Evolutionary conservation across 2,797 vertebrate genomes (phyloP).

Genomic region (Micropoecilia bifurca): DNA sequence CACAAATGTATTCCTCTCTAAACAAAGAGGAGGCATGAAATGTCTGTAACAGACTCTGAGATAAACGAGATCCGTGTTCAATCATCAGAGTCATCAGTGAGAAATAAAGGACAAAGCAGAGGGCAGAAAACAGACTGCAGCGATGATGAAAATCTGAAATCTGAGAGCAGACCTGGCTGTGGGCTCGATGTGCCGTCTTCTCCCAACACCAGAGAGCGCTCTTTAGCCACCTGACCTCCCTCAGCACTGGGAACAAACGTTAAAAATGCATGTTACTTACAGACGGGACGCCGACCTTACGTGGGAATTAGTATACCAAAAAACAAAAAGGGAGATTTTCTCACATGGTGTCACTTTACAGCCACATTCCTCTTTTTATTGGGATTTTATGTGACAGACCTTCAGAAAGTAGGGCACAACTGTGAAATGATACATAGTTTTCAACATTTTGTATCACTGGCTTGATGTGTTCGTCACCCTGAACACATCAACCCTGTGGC

Average conservation of each 20-base stretch:
- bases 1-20: neutral
- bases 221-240: conserved; percentile 36
- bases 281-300: neutral
- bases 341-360: neutral
- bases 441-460: no score
- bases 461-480: no score
- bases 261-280: conserved; percentile 5
- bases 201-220: conserved; percentile 64
- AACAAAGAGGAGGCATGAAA: neutral
- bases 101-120: neutral
- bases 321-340: neutral
- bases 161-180: conserved; percentile 84
- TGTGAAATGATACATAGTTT: no score
- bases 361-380: neutral
- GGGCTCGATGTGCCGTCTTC: conserved; percentile 20
- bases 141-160: conserved; percentile 12
- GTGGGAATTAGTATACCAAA: neutral
- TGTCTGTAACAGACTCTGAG: neutral
- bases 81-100: neutral
- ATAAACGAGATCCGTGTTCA: neutral
- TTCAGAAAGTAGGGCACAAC: neutral
- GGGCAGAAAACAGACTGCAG: neutral
- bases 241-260: conserved; percentile 37
- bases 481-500: no score
- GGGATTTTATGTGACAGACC: neutral